Base-by-base conservation (phyloP, 2,888 invertebrate species). In the Apotomis turbidana region DNA sequence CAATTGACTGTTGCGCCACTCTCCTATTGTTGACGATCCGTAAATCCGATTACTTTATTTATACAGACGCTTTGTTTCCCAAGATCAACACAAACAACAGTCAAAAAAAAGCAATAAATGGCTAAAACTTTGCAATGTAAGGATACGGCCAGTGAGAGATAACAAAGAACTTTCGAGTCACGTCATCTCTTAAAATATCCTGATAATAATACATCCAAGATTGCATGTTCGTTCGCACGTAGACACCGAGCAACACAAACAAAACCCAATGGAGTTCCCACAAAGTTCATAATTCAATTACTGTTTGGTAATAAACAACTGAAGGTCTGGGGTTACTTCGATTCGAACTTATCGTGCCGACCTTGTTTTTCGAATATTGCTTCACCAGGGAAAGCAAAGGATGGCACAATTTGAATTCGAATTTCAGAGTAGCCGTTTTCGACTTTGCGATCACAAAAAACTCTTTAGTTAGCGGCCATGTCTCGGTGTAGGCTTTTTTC, bases 101-200 rank as follows among this genome's bases (percentile, higher is more conserved):
- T 57, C 41, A 27, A 46, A 57, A 27, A 27, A 66, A 15, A n/a
- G 46, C 27, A 46, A 63, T 63, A 41, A 63, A 54, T 63, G 10
- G 41, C 52, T 27, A 41, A 44, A 64, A 64, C 64, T 49, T 27
- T 57, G 55, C 66, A 66, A 66, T 49, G 49, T 13, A 57, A 66
- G 55, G 55, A 66, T 66, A 64, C 15, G 10, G 36, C 57, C 36
- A 36, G 38, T 38, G 41, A 59, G 8, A 41, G 66, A 71, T 62
- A 68, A 70, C 70, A 70, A 67, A 67, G 67, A 71, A 71, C 67
- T 71, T 68, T 67, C 67, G 57, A 60, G 61, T 6, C 49, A 55
- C 71, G 67, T 71, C 71, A 68, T 58, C 51, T 67, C 71, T 71
- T 68, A 62, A 71, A 71, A 71, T 71, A 71, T 62, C 71, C 71